Base-by-base conservation (phyloP, 2,888 invertebrate species). In the Troides aeacus region DNA sequence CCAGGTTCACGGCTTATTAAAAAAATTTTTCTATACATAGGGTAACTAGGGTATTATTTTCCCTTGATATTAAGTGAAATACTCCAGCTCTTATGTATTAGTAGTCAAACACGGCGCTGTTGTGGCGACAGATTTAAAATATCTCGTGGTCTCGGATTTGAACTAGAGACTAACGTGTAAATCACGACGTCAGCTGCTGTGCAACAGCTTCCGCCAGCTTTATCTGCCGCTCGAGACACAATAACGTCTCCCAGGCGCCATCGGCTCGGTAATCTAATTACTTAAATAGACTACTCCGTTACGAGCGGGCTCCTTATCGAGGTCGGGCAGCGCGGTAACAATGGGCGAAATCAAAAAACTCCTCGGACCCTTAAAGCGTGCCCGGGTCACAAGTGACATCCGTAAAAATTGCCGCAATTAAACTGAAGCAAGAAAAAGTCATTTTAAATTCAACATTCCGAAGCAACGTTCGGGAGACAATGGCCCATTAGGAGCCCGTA, bases 331-430 rank as follows among this genome's bases (percentile, higher is more conserved):
- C 53, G 36, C 68, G 63, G 23, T 60, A 61, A 70, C 70, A 70
- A 70, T 67, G 64, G 70, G 59, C 70, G 62, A 74, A 75, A 73
- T 76, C 75, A 76, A 76, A 78, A 74, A 78, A 72, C 71, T 72
- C 68, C 76, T 68, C 76, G 73, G 73, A 75, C 77, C 66, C 71
- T 69, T 17, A 82, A 75, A 81, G 78, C 75, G 74, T 76, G 76
- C 72, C 73, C 72, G 75, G 73, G 78, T 75, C 75, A 78, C 77
- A 77, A 76, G 82, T 84, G 87, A 86, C 87, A 86, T 86, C 84
- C 84, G 84, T 90, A 90, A 90, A 90, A 90, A 90, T 90, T 88
- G 85, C 85, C 79, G 86, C 85, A 90, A 90, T 90, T 90, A 90
- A 89, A 87, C 81, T 81, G 83, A 76, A 78, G 80, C 79, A 80